Evolutionary conservation across 2,113 vertebrate genomes (phyloP).

Genomic region (Grammomys surdaster): DNA sequence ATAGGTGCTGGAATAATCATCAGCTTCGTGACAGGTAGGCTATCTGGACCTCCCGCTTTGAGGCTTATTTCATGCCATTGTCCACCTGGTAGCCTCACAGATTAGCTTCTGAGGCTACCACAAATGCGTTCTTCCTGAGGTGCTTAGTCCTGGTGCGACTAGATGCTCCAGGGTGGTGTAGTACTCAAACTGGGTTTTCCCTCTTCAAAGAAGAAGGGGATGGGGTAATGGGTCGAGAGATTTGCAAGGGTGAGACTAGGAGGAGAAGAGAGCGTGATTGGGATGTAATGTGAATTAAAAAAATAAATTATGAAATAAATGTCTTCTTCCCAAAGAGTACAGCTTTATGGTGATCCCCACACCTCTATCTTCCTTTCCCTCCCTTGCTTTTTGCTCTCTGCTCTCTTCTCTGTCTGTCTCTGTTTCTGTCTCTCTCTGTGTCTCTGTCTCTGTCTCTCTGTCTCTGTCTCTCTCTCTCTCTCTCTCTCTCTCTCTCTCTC

Average conservation of each 20-base stretch:
- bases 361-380: no score
- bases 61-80: background rate
- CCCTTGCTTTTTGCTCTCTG: background rate
- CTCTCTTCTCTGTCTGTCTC: background rate
- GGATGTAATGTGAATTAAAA: no score
- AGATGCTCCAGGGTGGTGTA: no score
- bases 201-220: no score
- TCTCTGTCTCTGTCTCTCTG: background rate
- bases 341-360: background rate
- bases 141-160: no score
- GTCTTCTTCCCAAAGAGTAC: background rate
- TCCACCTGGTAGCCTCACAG: fast-evolving
- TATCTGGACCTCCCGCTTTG: background rate
- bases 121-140: background rate
- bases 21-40: constrained; percentile 90
- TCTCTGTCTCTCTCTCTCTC: background rate
- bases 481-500: background rate
- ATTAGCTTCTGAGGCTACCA: background rate
- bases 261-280: no score
- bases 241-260: no score
- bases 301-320: background rate
- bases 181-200: no score
- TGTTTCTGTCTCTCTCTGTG: background rate
- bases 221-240: no score
- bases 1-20: constrained; percentile 86